Evolutionary conservation across 1,140 invertebrate genomes (phyloP), one percentile per base, ranked within the genome.

Genomic region (Lucilia cuprina): DNA sequence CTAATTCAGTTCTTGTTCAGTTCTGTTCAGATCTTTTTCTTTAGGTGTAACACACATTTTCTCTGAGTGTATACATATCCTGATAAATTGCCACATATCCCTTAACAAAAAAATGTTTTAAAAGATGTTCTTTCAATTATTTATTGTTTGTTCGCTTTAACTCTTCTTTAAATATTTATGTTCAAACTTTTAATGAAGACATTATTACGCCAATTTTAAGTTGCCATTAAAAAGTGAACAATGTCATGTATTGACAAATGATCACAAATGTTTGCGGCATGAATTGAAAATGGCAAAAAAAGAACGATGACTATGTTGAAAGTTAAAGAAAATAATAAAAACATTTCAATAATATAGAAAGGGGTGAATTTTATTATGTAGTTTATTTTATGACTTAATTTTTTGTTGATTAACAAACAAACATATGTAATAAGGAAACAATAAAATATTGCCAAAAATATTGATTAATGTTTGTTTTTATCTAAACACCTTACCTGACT

Each of bases 161-260:
- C 3, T 8, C n/a, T n/a, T 41, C 35, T 41, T 41, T 41, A 74
- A 74, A 74, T 74, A 25, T 74, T 10, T 74, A 74, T 74, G 65
- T 25, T n/a, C 10, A 5, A 47, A 78, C 34, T 70, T 70, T 47
- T 78, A 78, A 78, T 78, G 75, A 78, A 78, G 75, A 78, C 75
- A 78, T 78, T 78, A 78, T 78, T 78, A 41, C 34, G 35, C 35
- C 41, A 47, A 35, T 47, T 78, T 41, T 78, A 47, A 19, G 35
- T 7, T 78, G 75, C 75, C 17, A 78, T 47, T 13, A 78, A 78
- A 78, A 78, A 47, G 34, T n/a, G 35, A 78, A 78, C 75, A 78
- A 78, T 47, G 75, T 19, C 75, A 47, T 78, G n/a, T 78, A 19
- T 41, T 78, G 75, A 78, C 75, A 78, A 78, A 78, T 78, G 75